phyloP scores from a whole-genome alignment of 2,797 vertebrate species.

The Numenius phaeopus region DNA sequence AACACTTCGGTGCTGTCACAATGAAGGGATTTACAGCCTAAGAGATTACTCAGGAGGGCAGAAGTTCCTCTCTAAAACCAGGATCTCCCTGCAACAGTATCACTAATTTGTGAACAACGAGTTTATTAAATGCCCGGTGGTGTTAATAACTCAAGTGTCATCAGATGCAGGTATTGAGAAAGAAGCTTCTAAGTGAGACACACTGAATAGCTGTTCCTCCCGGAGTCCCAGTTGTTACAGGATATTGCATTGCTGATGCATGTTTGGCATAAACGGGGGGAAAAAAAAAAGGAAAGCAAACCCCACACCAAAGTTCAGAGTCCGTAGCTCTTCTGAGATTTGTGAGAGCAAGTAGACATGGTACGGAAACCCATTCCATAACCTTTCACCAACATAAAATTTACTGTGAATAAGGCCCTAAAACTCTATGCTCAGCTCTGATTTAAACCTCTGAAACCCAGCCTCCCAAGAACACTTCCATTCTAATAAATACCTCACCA shows the following conservation, averaged over 20 bases:
- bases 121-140: background rate
- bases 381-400: conserved; percentile 68
- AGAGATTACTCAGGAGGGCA: background rate
- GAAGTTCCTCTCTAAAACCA: background rate
- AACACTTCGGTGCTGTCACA: background rate
- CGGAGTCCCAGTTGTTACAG: background rate
- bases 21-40: background rate
- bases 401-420: conserved; percentile 67
- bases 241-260: background rate
- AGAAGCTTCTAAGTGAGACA: background rate
- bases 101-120: background rate
- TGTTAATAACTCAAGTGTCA: background rate
- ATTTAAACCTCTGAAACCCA: conserved; percentile 67
- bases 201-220: background rate
- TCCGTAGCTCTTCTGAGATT: conserved; percentile 36
- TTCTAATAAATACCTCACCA: conserved; percentile 66
- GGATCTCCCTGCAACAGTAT: background rate
- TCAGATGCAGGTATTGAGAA: background rate
- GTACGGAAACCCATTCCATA: conserved; percentile 61
- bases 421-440: conserved; percentile 51
- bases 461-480: conserved; percentile 56
- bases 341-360: conserved; percentile 2
- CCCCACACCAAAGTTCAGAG: background rate
- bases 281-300: background rate
- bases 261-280: no score